Percentiles rank a stretch among this genome's conserved stretches.
These are phyloP conservation scores for Lissonota sp. DNA, from an alignment of 2,888 invertebrate species.

Conservation along the genomic window DNA sequence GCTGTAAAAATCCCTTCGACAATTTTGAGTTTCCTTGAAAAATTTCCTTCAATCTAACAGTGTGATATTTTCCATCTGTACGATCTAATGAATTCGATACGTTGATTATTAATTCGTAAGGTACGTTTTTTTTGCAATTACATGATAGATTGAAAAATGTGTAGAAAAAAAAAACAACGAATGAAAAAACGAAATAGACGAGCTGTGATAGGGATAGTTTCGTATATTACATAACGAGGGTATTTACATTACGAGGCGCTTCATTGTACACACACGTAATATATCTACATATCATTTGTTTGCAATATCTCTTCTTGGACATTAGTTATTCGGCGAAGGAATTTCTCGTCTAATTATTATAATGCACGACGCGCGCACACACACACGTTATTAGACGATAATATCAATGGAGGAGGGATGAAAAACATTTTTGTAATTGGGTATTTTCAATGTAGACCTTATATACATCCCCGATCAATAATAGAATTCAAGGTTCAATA, in stretches of 20 bases:
- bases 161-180: conserved; percentile 26
- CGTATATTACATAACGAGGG: background rate
- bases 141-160: conserved; percentile 3
- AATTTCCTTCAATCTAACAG: too few species aligned
- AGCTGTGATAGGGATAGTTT: conserved; percentile 29
- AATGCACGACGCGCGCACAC: too few species aligned
- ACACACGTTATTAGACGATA: conserved; percentile 11
- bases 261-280: background rate
- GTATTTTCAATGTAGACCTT: too few species aligned
- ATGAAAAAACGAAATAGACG: conserved; percentile 32
- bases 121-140: conserved; percentile 17
- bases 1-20: too few species aligned
- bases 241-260: conserved; percentile 37
- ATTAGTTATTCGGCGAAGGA: conserved; percentile 18
- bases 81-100: too few species aligned
- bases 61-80: too few species aligned
- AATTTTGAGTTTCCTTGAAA: too few species aligned
- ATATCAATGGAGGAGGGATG: background rate
- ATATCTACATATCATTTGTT: background rate
- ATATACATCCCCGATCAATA: conserved; percentile 4
- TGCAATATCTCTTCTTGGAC: conserved; percentile 19
- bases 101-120: too few species aligned
- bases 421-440: too few species aligned
- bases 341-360: background rate
- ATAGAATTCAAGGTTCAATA: conserved; percentile 35